Base-by-base conservation (phyloP, 92 coral and sea anemone species). In the Nematostella vectensis region DNA sequence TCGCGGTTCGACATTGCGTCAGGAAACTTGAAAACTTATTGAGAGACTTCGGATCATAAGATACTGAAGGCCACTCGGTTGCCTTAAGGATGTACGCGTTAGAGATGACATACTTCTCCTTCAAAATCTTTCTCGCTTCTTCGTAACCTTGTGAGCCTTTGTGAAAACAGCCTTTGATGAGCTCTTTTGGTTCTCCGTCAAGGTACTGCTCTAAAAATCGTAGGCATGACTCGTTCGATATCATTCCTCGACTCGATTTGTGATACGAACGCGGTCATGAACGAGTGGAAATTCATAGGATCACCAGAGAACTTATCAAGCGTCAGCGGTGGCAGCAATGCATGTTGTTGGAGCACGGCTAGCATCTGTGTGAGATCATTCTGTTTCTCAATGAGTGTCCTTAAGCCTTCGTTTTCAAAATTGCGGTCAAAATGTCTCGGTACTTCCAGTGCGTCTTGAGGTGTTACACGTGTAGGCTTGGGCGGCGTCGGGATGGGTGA, bases 281-380 rank as follows among this genome's bases (percentile, higher is more conserved):
- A 64, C 33, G 51, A 31, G 36, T 37, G 52, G 17, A 55, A 55
- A 17, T 77, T 73, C 23, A 65, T 58, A 0, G 85, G 65, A 54
- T 78, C 79, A 29, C 85, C 75, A 36, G 69, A 26, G 40, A 78
- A 71, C 15, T 63, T 63, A 26, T 70, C 13, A 52, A 71, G 31
- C 19, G 63, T 50, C 8, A 78, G 52, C 27, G 61, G 21, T 2
- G 85, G 85, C 4, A 71, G 31, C 9, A 59, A 25, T 28, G 60
- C 44, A 13, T 71, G 75, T 50, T 71, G 79, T 28, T 71, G 63
- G 25, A 64, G 85, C 24, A 48, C 27, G 6, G 38, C 60, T 39
- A 71, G 50, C 27, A 78, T 16, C 29, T 28, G 28, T 20, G 51
- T 45, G 4, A 45, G 51, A 45, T 45, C 51, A 22, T 45, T 45